phyloP scores from a whole-genome alignment of 1,140 invertebrate species.

The Stegodyphus mimosarum region DNA sequence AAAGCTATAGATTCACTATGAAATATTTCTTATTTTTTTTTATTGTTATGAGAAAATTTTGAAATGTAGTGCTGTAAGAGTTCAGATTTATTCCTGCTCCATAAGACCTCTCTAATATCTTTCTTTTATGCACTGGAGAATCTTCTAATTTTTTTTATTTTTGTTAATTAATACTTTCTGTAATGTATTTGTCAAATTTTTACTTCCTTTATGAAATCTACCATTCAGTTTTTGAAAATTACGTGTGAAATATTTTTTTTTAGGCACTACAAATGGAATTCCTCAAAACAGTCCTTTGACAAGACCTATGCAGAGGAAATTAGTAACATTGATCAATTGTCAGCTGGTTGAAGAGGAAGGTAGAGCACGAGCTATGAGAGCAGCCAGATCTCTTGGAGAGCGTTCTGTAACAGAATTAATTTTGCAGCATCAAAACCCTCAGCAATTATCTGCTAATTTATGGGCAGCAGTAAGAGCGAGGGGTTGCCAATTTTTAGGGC shows the following conservation, averaged over 20 bases:
- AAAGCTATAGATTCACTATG: too few relatives aligned
- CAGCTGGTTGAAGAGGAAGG: conserved; percentile 81
- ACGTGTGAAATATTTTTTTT: background rate
- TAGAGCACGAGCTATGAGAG: conserved; percentile 81
- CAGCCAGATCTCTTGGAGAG: conserved; percentile 91
- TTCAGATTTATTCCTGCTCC: too few relatives aligned
- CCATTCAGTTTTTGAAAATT: too few relatives aligned
- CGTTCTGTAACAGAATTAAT: conserved; percentile 94
- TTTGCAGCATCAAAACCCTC: conserved; percentile 91
- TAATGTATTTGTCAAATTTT: too few relatives aligned
- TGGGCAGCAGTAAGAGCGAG: conserved; percentile 96
- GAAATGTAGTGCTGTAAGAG: too few relatives aligned
- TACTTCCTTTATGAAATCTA: too few relatives aligned
- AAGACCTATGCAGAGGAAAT: conserved; percentile 93
- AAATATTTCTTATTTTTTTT: too few relatives aligned
- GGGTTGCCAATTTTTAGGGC: conserved; percentile 98
- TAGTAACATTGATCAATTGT: conserved; percentile 92
- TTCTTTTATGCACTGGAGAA: too few relatives aligned
- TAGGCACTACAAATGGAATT: conserved; percentile 10
- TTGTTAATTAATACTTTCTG: too few relatives aligned
- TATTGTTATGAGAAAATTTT: too few relatives aligned
- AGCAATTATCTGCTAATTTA: conserved; percentile 90
- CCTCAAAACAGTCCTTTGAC: conserved; percentile 72
- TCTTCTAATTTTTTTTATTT: too few relatives aligned
- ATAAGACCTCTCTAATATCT: too few relatives aligned